phyloP scores from a whole-genome alignment of 2,888 invertebrate genomes.

The Perizoma affinitatum region DNA sequence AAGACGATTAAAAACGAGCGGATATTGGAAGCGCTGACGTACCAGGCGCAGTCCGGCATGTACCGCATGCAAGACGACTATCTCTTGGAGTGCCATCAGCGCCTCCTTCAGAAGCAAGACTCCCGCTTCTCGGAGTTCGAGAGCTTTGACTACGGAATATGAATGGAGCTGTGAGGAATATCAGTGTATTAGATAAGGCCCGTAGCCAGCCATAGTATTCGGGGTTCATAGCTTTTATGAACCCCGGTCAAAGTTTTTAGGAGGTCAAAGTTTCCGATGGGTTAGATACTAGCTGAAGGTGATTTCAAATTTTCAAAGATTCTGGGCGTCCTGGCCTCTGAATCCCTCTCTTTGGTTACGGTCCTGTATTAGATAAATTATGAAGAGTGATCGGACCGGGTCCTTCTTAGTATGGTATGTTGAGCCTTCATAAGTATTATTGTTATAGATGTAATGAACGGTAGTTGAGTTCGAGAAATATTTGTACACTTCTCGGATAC shows the following conservation, averaged over 20 bases:
- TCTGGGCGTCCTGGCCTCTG: background rate
- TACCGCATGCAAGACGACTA: slow-evolving; percentile 95
- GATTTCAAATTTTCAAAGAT: slow-evolving; percentile 4
- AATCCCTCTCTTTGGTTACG: slow-evolving; percentile 18
- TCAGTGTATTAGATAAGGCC: slow-evolving; percentile 76
- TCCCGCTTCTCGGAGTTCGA: slow-evolving; percentile 93
- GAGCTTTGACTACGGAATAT: slow-evolving; percentile 90
- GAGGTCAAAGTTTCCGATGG: slow-evolving; percentile 9
- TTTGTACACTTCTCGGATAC: slow-evolving; percentile 81
- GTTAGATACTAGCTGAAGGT: slow-evolving; percentile 1
- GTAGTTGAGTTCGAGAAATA: slow-evolving; percentile 77
- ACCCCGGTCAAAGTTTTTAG: too few relatives aligned
- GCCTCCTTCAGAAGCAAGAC: slow-evolving; percentile 94
- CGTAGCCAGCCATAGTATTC: slow-evolving; percentile 19
- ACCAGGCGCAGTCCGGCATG: slow-evolving; percentile 96
- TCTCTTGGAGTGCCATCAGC: slow-evolving; percentile 93
- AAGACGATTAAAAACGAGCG: slow-evolving; percentile 96
- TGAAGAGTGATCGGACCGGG: slow-evolving; percentile 68
- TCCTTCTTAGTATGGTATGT: slow-evolving; percentile 78
- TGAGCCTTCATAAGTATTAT: slow-evolving; percentile 82
- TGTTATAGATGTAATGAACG: slow-evolving; percentile 79
- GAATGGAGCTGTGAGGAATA: slow-evolving; percentile 82
- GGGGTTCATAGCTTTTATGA: slow-evolving; percentile 26
- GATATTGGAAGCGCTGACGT: slow-evolving; percentile 95
- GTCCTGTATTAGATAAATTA: slow-evolving; percentile 58